Conservation (phyloP, 2,888 invertebrate species). For the Epirrita christyi region DNA sequence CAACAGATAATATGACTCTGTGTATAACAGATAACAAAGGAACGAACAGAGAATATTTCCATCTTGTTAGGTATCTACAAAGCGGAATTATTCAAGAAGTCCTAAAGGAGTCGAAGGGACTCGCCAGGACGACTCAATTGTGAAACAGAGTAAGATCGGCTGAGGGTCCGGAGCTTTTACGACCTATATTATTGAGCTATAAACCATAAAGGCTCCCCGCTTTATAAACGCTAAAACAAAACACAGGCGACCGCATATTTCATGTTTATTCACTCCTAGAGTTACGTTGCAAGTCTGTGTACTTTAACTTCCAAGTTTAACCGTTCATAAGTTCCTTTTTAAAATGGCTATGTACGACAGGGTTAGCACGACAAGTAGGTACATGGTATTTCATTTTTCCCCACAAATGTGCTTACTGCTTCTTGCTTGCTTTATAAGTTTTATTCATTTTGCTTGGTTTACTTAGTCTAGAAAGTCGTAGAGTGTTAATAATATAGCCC, state of each 20-base stretch:
- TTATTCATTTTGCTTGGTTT: no score
- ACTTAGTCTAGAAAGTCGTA: no score
- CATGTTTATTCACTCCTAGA: slow-evolving; percentile 64
- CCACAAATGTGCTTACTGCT: no score
- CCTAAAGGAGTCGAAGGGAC: slow-evolving; percentile 60
- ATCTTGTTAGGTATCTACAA: slow-evolving; percentile 50
- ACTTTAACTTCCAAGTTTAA: not conserved
- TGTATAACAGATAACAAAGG: slow-evolving; percentile 47
- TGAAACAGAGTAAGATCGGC: slow-evolving; percentile 60
- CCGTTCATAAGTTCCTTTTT: not conserved
- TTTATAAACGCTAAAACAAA: slow-evolving; percentile 75
- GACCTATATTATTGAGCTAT: slow-evolving; percentile 77
- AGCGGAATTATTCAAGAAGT: slow-evolving; percentile 63
- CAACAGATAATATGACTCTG: slow-evolving; percentile 37
- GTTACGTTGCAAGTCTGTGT: slow-evolving; percentile 14
- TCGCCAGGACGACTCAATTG: slow-evolving; percentile 69
- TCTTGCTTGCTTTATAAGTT: no score
- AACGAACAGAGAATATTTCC: slow-evolving; percentile 47
- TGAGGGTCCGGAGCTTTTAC: slow-evolving; percentile 69
- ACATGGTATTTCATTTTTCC: no score
- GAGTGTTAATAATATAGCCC: no score
- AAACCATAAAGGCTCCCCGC: slow-evolving; percentile 74
- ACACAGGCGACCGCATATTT: slow-evolving; percentile 68
- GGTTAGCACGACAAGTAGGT: no score
- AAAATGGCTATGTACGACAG: no score